Conservation (phyloP, 1,140 invertebrate genomes). For the Pachypeltis micranthus region DNA sequence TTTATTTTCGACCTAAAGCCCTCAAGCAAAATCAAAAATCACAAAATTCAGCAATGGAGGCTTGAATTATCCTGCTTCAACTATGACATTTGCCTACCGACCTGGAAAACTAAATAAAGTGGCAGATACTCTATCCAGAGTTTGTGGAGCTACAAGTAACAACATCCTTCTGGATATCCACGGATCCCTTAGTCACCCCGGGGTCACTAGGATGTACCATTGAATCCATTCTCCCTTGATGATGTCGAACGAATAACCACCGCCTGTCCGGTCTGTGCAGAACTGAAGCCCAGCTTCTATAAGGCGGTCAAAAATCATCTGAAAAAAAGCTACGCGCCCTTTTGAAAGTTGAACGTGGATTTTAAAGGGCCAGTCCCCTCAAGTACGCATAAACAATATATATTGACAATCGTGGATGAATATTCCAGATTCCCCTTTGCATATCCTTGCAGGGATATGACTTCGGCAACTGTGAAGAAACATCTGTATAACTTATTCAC, state of each 20-base stretch:
- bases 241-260: slow-evolving; percentile 21
- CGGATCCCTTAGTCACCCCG: slow-evolving; percentile 25
- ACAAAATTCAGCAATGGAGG: slow-evolving; percentile 10
- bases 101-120: slow-evolving; percentile 10
- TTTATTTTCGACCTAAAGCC: not conserved
- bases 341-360: slow-evolving; percentile 27
- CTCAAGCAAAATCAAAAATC: slow-evolving; percentile 15
- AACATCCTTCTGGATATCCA: slow-evolving; percentile 18
- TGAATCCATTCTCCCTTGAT: slow-evolving; percentile 26
- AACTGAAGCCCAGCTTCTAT: no score
- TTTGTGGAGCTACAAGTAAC: slow-evolving; percentile 3
- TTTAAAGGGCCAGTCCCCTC: slow-evolving; percentile 29
- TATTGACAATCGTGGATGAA: slow-evolving; percentile 29
- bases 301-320: no score
- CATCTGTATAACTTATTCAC: slow-evolving; percentile 21
- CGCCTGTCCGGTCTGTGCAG: no score
- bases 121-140: slow-evolving; percentile 5
- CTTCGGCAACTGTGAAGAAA: slow-evolving; percentile 21
- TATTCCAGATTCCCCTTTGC: slow-evolving; percentile 30
- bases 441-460: slow-evolving; percentile 25
- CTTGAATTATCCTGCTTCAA: slow-evolving; percentile 7
- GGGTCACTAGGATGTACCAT: slow-evolving; percentile 25
- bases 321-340: no score
- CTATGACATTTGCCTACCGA: slow-evolving; percentile 12
- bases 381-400: slow-evolving; percentile 25